Evolutionary conservation across 2,113 vertebrate species (phyloP).

Genomic region (Pelmatolapia mariae): DNA sequence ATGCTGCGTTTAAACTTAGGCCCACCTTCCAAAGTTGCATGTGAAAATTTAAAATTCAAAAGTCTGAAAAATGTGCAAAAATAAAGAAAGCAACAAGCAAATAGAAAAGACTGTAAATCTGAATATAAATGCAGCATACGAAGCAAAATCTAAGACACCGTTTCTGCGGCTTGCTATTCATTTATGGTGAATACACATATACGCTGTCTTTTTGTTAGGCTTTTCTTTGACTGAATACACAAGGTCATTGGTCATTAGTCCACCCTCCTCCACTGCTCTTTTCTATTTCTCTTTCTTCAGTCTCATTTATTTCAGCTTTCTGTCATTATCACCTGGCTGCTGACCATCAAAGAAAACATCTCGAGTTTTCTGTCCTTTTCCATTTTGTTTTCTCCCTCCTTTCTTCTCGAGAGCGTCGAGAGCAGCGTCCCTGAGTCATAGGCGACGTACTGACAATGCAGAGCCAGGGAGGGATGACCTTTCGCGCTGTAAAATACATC

Average conservation of each 20-base stretch:
- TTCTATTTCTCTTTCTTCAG: not conserved
- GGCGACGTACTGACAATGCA: conserved; percentile 64
- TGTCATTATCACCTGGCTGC: not conserved
- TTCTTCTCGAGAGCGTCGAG: conserved; percentile 47
- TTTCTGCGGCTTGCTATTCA: not conserved
- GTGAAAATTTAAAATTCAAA: not conserved
- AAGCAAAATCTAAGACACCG: not conserved
- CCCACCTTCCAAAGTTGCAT: not conserved
- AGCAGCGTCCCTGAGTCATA: conserved; percentile 75
- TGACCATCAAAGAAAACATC: not conserved
- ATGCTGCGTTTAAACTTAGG: not conserved
- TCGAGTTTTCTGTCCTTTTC: not conserved
- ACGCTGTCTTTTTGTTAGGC: not conserved
- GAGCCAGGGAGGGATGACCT: conserved; percentile 67
- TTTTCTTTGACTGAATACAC: not conserved
- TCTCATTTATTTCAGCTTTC: not conserved
- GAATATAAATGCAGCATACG: not conserved
- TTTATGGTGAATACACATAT: not conserved
- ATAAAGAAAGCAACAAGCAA: not conserved
- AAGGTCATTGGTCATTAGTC: not conserved
- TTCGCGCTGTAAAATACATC: conserved; percentile 83
- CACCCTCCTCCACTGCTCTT: not conserved
- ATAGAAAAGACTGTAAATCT: not conserved
- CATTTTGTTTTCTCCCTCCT: conserved; percentile 4
- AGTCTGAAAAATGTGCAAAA: not conserved